Evolutionary conservation across 2,888 invertebrate species (phyloP), one percentile per base, ranked within the genome.

Genomic region (Entomobrya proxima): DNA sequence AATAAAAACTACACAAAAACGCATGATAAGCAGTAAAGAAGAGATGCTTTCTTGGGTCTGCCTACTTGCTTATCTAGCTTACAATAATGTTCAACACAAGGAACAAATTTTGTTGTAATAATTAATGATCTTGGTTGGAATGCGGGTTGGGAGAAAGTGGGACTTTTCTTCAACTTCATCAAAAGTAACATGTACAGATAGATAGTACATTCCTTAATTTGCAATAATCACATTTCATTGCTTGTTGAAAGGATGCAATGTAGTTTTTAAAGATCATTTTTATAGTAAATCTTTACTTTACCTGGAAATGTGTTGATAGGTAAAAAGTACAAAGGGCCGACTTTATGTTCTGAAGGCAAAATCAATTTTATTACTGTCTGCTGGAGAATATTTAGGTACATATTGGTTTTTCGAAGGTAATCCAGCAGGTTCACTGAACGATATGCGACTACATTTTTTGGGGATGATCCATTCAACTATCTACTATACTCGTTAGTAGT

Each of bases 401-500:
- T 69, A 47, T 47, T 3, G n/a, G n/a, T 47, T 21, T 50, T 50
- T 50, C 21, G 50, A 55, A 64, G 64, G 35, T 37, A 37, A 18
- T 64, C 64, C 64, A 64, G 18, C 21, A 32, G 47, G 77, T 77
- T 77, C 77, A 77, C 61, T 77, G 64, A 77, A 77, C 77, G 77
- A 15, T 74, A 11, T 21, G n/a, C 11, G 74, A 52, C 24, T 11
- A 55, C n/a, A n/a, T 55, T 27, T 11, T 27, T 55, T 55, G 2
- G n/a, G 61, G 61, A 61, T 61, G 61, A n/a, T 61, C 30, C 61
- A 61, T 61, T 6, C n/a, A n/a, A n/a, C n/a, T n/a, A n/a, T n/a
- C n/a, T n/a, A n/a, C n/a, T n/a, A n/a, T n/a, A n/a, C n/a, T n/a
- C n/a, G n/a, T n/a, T n/a, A n/a, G n/a, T 18, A 47, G 3, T 18